phyloP scores from a whole-genome alignment of 2,797 vertebrate species.

The Sciurus carolinensis region DNA sequence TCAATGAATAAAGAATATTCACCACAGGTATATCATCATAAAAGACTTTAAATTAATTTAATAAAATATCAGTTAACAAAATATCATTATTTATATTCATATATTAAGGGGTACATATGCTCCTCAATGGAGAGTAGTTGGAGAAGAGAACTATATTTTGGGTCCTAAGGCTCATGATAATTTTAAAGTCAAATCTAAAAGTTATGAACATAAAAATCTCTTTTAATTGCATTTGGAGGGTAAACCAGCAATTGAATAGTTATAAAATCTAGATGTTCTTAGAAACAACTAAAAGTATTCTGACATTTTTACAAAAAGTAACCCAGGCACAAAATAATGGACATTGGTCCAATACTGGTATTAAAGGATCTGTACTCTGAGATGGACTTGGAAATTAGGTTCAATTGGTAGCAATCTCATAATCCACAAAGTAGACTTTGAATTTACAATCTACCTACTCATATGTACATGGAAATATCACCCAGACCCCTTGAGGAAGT shows the following conservation, averaged over 20 bases:
- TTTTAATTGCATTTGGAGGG: conserved; percentile 23
- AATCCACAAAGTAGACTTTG: conserved; percentile 9
- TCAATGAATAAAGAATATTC: not conserved
- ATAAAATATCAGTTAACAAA: conserved; percentile 16
- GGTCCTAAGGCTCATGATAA: not conserved
- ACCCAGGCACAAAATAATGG: not conserved
- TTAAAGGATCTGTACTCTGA: conserved; percentile 6
- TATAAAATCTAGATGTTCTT: not conserved
- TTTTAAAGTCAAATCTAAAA: conserved; percentile 53
- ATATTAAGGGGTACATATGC: not conserved
- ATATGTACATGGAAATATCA: not conserved
- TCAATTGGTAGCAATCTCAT: not conserved
- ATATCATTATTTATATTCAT: not conserved
- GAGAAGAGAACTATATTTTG: not conserved
- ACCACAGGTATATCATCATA: not conserved
- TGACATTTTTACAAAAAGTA: not conserved
- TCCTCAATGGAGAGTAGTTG: not conserved
- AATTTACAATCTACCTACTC: conserved; percentile 53
- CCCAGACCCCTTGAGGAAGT: not conserved
- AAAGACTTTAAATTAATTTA: conserved; percentile 29
- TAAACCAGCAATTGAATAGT: not conserved
- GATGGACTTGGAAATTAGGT: not conserved
- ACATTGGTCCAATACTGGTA: not conserved
- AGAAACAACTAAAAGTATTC: not conserved
- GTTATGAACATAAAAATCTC: not conserved